Evolutionary conservation across 2,113 vertebrate species (phyloP), one percentile per base, ranked within the genome.

Genomic region (Cacatua alba): DNA sequence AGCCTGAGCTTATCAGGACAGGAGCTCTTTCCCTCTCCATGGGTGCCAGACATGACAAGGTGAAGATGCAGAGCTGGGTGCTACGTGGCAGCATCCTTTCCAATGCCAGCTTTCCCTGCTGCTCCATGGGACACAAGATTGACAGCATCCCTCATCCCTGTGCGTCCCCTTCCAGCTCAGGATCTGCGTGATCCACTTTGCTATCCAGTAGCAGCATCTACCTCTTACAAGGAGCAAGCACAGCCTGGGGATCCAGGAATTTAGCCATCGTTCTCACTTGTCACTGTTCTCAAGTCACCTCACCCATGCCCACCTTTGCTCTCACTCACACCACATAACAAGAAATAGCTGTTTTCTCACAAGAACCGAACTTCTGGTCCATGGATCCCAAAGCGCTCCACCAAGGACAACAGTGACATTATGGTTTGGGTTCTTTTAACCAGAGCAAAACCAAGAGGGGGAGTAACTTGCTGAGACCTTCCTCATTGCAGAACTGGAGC

Each of bases 241-340:
- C 13, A 35, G 51, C 14, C 23, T 2, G 17, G 37, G 21, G 23
- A 70, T 24, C 15, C 1, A 5, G 46, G 48, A 26, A 33, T 37
- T 35, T 0, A 43, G 39, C 33, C 2, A 0, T 16, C 16, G 0
- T 44, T 33, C 62, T 24, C 39, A 4, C 39, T 33, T 21, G 21
- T 21, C 79, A 35, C 33, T 46, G 21, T 12, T 44, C 65, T n/a
- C 31, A 12, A n/a, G 31, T 17, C 43, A 48, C 44, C 65, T 48
- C 0, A 13, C 4, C 43, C 7, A 0, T 1, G 5, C 5, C 28
- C 52, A 11, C 69, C 46, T 39, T 14, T 1, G 12, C 52, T 51
- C 35, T 33, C 3, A 5, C 6, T 31, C 46, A 11, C 25, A 21
- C 14, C 46, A 13, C 2, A 0, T 4, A 6, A 11, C 35, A 16